Conservation (phyloP, 2,113 vertebrate species). For the Corydoras sp. region DNA sequence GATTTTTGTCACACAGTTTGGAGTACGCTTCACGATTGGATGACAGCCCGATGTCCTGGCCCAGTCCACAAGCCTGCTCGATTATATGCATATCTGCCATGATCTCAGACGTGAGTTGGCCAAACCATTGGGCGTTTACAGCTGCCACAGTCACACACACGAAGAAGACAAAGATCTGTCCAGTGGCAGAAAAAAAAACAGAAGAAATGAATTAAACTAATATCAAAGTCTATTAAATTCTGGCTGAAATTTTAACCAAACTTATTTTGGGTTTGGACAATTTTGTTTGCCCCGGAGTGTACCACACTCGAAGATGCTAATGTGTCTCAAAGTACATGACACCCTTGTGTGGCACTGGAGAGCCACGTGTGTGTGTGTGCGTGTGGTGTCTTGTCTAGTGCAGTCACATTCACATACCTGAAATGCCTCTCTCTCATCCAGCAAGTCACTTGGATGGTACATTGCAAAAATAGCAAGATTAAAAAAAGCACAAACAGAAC, state of each 20-base stretch:
- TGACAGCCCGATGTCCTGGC: constrained; percentile 65
- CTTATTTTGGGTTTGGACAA: no score
- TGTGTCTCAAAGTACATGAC: no score
- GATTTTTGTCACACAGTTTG: constrained; percentile 57
- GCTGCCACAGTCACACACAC: constrained; percentile 67
- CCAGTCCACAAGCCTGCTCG: constrained; percentile 65
- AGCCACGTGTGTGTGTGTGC: background rate
- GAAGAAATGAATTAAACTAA: background rate
- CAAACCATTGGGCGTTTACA: constrained; percentile 75
- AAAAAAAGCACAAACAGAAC: constrained; percentile 73
- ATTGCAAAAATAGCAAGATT: constrained; percentile 72
- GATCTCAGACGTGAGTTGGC: constrained; percentile 63
- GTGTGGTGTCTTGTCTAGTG: background rate
- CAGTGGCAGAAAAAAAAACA: background rate
- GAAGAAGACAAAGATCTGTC: constrained; percentile 70
- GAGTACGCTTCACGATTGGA: constrained; percentile 62
- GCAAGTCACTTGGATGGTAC: constrained; percentile 65
- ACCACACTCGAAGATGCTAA: no score
- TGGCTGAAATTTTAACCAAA: no score
- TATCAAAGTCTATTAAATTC: no score
- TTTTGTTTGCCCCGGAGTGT: no score
- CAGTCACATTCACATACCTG: constrained; percentile 56
- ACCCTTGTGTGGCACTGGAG: no score
- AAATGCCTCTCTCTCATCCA: constrained; percentile 60
- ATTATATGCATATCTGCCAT: constrained; percentile 71